Evolutionary conservation across 2,797 vertebrate species (phyloP), one percentile per base, ranked within the genome.

Genomic region (Denticeps clupeoides): DNA sequence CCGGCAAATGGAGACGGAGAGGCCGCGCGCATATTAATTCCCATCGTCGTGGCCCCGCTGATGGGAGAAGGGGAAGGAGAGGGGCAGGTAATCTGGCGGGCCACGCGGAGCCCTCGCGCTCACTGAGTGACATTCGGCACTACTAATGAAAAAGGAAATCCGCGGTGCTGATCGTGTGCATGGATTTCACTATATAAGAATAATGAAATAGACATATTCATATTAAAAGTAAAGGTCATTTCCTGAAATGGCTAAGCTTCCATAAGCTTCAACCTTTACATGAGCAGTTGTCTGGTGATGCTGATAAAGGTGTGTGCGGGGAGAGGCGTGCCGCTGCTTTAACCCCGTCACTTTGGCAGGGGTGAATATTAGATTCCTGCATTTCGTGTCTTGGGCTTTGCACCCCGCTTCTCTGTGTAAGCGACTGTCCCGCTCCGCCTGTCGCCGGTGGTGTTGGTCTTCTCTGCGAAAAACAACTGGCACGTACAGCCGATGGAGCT

Each of bases 141-240:
- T 86, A 85, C 87, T 88, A 88, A 89, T 87, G 85, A 91, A 84
- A 84, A 82, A 81, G 33, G 71, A 81, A 82, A 83, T 80, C 80
- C 79, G 78, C 73, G 85, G 84, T 82, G 84, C 82, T 83, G 80
- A 81, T 87, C 85, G 87, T 82, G 82, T 87, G 77, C 82, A 78
- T 67, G 82, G 86, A 89, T 88, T 91, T 87, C 79, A 84, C 78
- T 80, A 80, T 82, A 89, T 72, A 87, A 87, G 89, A 88, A 88
- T 85, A 86, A 91, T 85, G 88, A 89, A 89, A 90, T 85, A 87
- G 85, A 84, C 84, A 87, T 91, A 91, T 91, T 91, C 89, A 89
- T 93, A 93, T 91, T 92, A 90, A 93, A 91, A 89, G 83, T 85
- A 96, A 96, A 97, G 91, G 93, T 93, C 91, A 93, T 78, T 87